These are phyloP conservation scores for Brachionichthys hirsutus DNA, from an alignment of 2,113 vertebrate genomes.

Conservation along the genomic window DNA sequence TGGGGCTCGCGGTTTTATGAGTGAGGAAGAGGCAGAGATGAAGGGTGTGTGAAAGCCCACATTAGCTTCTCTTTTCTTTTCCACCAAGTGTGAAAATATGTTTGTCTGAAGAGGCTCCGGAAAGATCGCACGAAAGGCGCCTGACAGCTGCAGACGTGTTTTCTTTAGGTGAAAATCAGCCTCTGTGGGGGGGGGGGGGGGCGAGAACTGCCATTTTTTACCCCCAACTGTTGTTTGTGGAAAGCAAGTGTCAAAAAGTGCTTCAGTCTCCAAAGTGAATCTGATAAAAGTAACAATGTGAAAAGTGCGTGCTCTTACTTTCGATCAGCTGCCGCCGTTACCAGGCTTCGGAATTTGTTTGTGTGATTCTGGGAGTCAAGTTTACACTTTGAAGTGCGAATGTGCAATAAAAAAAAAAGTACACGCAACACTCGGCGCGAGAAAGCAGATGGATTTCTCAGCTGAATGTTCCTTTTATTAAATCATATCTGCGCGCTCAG, in stretches of 20 bases:
- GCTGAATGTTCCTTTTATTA: conserved; percentile 55
- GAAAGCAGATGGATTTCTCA: conserved; percentile 47
- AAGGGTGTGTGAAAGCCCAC: conserved; percentile 10
- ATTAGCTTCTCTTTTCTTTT: conserved; percentile 2
- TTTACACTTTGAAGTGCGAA: conserved; percentile 53
- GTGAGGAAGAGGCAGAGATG: conserved; percentile 6
- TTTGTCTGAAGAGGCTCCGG: conserved; percentile 45
- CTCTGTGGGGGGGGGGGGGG: conserved; percentile 31
- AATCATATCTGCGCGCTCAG: conserved; percentile 44
- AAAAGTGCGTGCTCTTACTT: conserved; percentile 51
- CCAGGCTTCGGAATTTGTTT: conserved; percentile 47
- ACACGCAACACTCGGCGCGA: conserved; percentile 33
- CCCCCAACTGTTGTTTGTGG: conserved; percentile 59
- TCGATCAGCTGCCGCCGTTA: conserved; percentile 27
- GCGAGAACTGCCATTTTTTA: conserved; percentile 30
- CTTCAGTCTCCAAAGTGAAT: conserved; percentile 45
- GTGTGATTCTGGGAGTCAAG: conserved; percentile 44
- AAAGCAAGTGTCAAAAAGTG: conserved; percentile 55
- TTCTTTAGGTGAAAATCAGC: conserved; percentile 48
- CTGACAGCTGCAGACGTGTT: conserved; percentile 52
- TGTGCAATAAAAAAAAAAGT: conserved; percentile 34
- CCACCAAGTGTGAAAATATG: conserved; percentile 34
- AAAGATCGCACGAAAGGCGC: conserved; percentile 47
- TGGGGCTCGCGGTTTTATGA: conserved; percentile 18
- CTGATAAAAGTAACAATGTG: conserved; percentile 55